phyloP scores from a whole-genome alignment of 2,113 vertebrate genomes.

The Beaufortia kweichowensis region DNA sequence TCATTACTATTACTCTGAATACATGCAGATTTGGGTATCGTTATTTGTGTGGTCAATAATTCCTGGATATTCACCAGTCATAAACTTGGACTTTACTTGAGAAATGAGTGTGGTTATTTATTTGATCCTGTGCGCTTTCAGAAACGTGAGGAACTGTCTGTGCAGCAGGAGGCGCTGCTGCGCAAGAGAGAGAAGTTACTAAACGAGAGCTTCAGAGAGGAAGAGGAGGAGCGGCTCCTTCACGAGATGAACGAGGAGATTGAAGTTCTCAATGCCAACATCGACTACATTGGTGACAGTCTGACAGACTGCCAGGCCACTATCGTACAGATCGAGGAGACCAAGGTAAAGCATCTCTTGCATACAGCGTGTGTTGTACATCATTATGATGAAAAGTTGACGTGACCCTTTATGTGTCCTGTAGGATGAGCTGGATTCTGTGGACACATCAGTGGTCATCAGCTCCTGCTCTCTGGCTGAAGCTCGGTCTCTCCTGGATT shows the following conservation, averaged over 20 bases:
- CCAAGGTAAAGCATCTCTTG: conserved; percentile 77
- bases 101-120: background rate
- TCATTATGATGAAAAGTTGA: too few species aligned
- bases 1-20: conserved; percentile 27
- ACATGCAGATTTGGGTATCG: too few species aligned
- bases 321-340: conserved; percentile 96
- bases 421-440: conserved; percentile 95
- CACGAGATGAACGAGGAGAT: conserved; percentile 93
- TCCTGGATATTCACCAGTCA: too few species aligned
- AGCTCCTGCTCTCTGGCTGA: conserved; percentile 95
- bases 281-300: conserved; percentile 96
- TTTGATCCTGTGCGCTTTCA: conserved; percentile 58
- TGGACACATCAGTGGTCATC: conserved; percentile 96
- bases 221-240: conserved; percentile 81
- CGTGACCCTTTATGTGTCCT: background rate
- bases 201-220: conserved; percentile 79
- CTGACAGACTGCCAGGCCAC: conserved; percentile 96
- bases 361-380: background rate
- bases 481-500: conserved; percentile 91
- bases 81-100: background rate
- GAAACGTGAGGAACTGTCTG: conserved; percentile 95
- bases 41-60: too few species aligned
- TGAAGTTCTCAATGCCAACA: conserved; percentile 92
- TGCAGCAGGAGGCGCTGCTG: conserved; percentile 86
- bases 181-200: conserved; percentile 82